A percentile compares a stretch with the other conserved stretches of the same genome.
phyloP scores from a whole-genome alignment of 1,140 invertebrate species.

The Neodiprion lecontei region DNA sequence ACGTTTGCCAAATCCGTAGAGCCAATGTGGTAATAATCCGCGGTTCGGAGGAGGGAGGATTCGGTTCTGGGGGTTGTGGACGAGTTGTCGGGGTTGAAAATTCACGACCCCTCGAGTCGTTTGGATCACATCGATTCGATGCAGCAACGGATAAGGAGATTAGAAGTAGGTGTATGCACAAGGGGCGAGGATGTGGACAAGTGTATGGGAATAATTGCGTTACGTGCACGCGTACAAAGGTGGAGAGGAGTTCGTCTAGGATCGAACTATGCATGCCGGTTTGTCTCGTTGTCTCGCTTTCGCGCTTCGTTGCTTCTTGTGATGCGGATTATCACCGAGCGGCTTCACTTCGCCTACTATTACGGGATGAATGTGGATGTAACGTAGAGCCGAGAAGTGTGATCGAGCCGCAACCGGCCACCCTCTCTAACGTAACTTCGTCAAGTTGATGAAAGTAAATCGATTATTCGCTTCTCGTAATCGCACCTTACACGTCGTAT shows the following conservation, averaged over 20 bases:
- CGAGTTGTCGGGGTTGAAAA: not conserved
- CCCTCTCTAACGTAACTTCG: not conserved
- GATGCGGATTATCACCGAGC: not conserved
- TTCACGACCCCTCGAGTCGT: not conserved
- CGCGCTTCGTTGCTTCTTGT: not conserved
- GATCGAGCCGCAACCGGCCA: not conserved
- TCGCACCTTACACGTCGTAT: no score
- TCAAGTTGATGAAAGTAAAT: not conserved
- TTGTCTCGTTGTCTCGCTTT: not conserved
- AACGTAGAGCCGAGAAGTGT: not conserved
- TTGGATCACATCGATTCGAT: not conserved
- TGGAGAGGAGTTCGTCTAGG: not conserved
- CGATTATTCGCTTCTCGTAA: not conserved
- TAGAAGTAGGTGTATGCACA: not conserved
- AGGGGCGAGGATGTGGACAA: not conserved
- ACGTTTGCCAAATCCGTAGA: slow-evolving; percentile 50
- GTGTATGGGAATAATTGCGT: slow-evolving; percentile 58
- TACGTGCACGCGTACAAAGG: slow-evolving; percentile 33
- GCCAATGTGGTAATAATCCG: slow-evolving; percentile 43
- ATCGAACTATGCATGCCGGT: no score
- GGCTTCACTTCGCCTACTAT: not conserved
- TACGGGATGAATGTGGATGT: no score
- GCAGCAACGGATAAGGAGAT: no score
- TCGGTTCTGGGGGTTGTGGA: not conserved
- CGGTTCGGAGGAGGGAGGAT: not conserved